These are phyloP conservation scores for Microcaecilia unicolor DNA, from an alignment of 2,797 vertebrate genomes.

Conservation along the genomic window DNA sequence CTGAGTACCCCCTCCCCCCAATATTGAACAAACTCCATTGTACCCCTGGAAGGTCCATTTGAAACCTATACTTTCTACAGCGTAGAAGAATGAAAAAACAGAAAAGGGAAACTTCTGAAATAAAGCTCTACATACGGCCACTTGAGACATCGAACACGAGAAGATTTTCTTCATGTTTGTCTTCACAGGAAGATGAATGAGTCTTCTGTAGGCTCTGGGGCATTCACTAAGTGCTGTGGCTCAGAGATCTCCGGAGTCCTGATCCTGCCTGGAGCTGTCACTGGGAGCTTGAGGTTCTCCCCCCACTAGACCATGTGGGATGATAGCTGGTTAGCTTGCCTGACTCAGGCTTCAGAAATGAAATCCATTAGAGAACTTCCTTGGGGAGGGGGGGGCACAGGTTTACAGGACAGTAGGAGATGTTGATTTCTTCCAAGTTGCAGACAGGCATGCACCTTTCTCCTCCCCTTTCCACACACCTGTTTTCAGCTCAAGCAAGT, in stretches of 20 bases:
- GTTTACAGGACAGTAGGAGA: slow-evolving; percentile 12
- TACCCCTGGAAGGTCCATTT: too few relatives aligned
- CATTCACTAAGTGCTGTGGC: accelerated
- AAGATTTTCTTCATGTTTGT: slow-evolving; percentile 48
- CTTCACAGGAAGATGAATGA: not conserved
- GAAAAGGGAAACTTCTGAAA: accelerated
- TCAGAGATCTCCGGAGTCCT: not conserved
- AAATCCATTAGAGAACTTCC: too few relatives aligned
- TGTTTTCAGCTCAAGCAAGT: too few relatives aligned
- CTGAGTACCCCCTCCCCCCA: too few relatives aligned
- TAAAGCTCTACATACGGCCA: slow-evolving; percentile 33
- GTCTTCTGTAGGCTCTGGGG: too few relatives aligned
- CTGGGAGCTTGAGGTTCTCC: not conserved
- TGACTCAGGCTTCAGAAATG: not conserved
- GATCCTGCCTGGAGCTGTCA: not conserved
- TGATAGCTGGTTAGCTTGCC: not conserved
- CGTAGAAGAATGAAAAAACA: too few relatives aligned
- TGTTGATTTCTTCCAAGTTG: not conserved
- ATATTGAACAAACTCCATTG: too few relatives aligned
- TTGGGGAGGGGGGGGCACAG: too few relatives aligned
- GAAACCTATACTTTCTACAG: too few relatives aligned
- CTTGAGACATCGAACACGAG: slow-evolving; percentile 51
- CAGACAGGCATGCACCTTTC: not conserved
- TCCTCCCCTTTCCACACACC: not conserved
- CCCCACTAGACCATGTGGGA: too few relatives aligned